Base-by-base conservation (phyloP, 1,140 invertebrate species). In the Bombus confusus region DNA sequence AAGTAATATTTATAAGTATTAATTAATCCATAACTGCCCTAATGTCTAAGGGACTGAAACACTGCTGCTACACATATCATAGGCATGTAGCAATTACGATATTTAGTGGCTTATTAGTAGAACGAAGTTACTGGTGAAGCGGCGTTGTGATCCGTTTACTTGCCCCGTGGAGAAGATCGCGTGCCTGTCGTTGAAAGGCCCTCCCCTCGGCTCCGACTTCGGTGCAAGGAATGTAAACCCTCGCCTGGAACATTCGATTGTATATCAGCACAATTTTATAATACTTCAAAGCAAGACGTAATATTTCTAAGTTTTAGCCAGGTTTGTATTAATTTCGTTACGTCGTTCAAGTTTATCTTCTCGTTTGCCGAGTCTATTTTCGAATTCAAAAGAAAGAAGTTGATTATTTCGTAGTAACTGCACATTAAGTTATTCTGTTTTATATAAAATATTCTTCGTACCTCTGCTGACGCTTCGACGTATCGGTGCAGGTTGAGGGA, bases 171-270 rank as follows among this genome's bases (percentile, higher is more conserved):
- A 71, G 93, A 93, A 80, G 91, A 93, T 90, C 94, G 93, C 69
- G 92, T 93, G 72, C 93, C 94, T 37, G 91, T 91, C 47, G 91
- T 90, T 78, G 94, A 92, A 15, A 95, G 92, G 28, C 93, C 94
- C 81, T 94, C 94, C 31, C 93, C 94, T 86, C 94, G 94, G 91
- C 93, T 94, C 87, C 93, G 93, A 93, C 94, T 95, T 91, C 93
- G 93, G 91, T 94, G 94, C 91, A 95, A 91, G 77, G 93, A 94
- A 91, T 95, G 94, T 87, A 95, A 90, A 81, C 94, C 94, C 84
- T 95, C 94, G 62, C 94, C 94, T 95, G 59, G 28, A 88, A 92
- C 9, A 22, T 52, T 52, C 18, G 6, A 52, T 52, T 52, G 0
- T 52, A 52, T 22, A 52, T 52, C 22, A 5, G 18, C 18, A 52